Base-by-base conservation (phyloP, 1,140 invertebrate genomes). In the Heliothis virescens region DNA sequence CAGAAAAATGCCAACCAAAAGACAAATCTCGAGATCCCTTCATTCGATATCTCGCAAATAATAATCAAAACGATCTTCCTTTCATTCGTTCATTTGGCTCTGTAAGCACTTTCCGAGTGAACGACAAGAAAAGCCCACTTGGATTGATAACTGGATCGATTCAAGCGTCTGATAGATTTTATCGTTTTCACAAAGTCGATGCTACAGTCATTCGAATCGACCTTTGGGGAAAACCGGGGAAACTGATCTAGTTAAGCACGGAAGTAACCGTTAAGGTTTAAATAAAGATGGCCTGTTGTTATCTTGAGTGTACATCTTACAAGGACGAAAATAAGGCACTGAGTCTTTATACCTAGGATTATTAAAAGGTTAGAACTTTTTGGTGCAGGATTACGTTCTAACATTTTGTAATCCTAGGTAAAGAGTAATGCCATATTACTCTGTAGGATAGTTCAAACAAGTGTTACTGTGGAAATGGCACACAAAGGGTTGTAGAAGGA, bases 81-180 rank as follows among this genome's bases (percentile, higher is more conserved):
- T 63, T 65, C 62, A 47, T 29, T 65, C 11, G 62, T 48, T 47
- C 41, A 65, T 63, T 63, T 29, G 34, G 4, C 47, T 10, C 34
- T n/a, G 62, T 65, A 48, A 65, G 62, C 62, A 65, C 62, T 65
- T 47, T 65, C 13, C 11, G 62, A 47, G 34, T 47, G 12, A 65
- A 65, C 21, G 62, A 65, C 34, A 47, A 47, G 62, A 65, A 65
- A 65, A 48, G 62, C 34, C 34, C 62, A 65, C 62, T 65, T 11
- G 7, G 16, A 65, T 48, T 65, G 62, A 41, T 41, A 41, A 41
- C 34, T 41, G 34, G 21, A 65, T 57, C n/a, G 34, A 65, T 65
- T 65, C n/a, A n/a, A 41, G 18, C 11, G 62, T 34, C 62, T 41
- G 47, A 65, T 65, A 65, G 62, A 65, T 65, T 65, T 65, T 65